Percentiles rank a stretch among this genome's conserved stretches.
phyloP scores from a whole-genome alignment of 2,888 invertebrate genomes.

The Onchidella celtica region DNA sequence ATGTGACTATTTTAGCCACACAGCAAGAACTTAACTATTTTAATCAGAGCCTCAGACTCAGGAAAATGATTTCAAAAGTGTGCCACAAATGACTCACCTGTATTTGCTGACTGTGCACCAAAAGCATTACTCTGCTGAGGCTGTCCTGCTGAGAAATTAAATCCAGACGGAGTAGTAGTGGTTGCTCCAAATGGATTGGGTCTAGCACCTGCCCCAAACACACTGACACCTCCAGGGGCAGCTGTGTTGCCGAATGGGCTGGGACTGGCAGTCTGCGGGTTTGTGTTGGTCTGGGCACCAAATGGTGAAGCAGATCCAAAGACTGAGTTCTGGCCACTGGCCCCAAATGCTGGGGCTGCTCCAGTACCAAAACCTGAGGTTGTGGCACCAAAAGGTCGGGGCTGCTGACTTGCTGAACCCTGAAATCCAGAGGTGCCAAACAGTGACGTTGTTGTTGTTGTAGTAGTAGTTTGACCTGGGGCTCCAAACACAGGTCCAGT shows the following conservation, averaged over 20 bases:
- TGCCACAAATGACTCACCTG: conserved; percentile 8
- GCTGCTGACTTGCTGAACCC: neutral
- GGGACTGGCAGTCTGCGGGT: neutral
- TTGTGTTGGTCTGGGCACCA: neutral
- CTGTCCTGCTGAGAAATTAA: conserved; percentile 23
- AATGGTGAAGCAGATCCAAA: conserved; percentile 20
- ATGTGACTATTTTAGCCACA: too few species aligned
- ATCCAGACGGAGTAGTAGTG: conserved; percentile 4
- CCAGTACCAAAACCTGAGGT: conserved; percentile 4
- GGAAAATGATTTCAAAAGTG: neutral
- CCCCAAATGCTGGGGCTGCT: conserved; percentile 5
- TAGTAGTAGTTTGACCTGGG: neutral
- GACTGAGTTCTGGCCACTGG: neutral
- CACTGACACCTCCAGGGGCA: neutral
- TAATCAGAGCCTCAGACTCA: too few species aligned
- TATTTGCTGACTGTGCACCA: conserved; percentile 8
- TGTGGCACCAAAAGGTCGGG: conserved; percentile 23
- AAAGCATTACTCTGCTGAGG: neutral
- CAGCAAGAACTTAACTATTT: too few species aligned
- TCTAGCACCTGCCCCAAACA: conserved; percentile 17
- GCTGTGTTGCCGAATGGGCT: conserved; percentile 11
- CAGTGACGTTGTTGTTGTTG: neutral
- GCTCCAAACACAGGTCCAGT: conserved; percentile 5
- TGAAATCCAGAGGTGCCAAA: conserved; percentile 22
- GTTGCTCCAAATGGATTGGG: conserved; percentile 13